phyloP scores from a whole-genome alignment of 2,888 invertebrate species.

The Ectemnius cavifrons region DNA sequence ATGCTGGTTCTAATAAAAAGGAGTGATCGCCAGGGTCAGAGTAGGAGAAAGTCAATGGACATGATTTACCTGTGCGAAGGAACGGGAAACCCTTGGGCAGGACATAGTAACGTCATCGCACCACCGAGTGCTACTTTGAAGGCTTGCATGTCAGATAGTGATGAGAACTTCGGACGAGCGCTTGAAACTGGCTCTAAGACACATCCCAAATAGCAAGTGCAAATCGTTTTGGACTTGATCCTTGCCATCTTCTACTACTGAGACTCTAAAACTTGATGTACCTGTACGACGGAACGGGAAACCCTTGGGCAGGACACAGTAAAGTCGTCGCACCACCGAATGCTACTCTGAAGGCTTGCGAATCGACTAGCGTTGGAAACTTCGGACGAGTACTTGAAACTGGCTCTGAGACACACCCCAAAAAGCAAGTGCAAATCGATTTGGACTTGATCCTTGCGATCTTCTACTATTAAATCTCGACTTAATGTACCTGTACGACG shows the following conservation, averaged over 20 bases:
- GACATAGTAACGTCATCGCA: slow-evolving; percentile 78
- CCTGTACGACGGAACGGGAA: slow-evolving; percentile 80
- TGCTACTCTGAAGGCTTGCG: slow-evolving; percentile 74
- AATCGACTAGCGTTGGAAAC: slow-evolving; percentile 80
- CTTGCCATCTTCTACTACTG: not conserved
- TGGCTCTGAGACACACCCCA: slow-evolving; percentile 77
- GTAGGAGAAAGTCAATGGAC: no score
- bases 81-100: slow-evolving; percentile 79
- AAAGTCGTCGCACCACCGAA: slow-evolving; percentile 77
- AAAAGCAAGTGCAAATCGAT: slow-evolving; percentile 8
- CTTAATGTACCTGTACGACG: slow-evolving; percentile 77
- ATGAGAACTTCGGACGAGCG: slow-evolving; percentile 82
- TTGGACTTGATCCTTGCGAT: not conserved
- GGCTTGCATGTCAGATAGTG: slow-evolving; percentile 78
- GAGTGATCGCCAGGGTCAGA: not conserved
- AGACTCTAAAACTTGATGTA: slow-evolving; percentile 58
- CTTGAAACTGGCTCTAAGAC: slow-evolving; percentile 81
- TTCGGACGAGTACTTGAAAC: slow-evolving; percentile 82
- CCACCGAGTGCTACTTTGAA: slow-evolving; percentile 74
- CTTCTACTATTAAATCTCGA: not conserved
- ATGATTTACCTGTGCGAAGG: no score
- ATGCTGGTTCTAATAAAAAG: slow-evolving; percentile 79
- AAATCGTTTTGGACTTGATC: not conserved
- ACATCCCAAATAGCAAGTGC: slow-evolving; percentile 15
- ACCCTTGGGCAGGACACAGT: slow-evolving; percentile 80